Conservation (phyloP, 2,888 invertebrate genomes). For the Lycaena phlaeas region DNA sequence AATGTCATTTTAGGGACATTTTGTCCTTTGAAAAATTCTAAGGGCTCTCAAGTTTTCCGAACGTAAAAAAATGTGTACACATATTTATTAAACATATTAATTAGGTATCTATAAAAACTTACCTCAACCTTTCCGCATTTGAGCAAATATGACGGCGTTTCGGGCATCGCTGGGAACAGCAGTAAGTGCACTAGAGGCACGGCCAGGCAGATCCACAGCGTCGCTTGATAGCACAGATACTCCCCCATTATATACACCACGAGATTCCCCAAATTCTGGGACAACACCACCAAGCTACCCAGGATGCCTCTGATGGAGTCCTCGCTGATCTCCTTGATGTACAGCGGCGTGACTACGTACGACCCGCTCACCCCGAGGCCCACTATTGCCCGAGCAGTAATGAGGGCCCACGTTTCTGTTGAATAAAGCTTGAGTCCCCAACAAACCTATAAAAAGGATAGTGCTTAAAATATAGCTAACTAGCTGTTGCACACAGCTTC, state of each 20-base stretch:
- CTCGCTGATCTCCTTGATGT: constrained; percentile 64
- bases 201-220: constrained; percentile 51
- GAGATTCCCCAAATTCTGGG: constrained; percentile 57
- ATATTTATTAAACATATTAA: neutral
- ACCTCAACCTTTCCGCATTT: constrained; percentile 60
- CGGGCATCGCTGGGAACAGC: constrained; percentile 55
- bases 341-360: constrained; percentile 59
- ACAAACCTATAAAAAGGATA: constrained; percentile 33
- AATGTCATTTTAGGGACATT: no score
- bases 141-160: constrained; percentile 55
- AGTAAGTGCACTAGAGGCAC: constrained; percentile 53
- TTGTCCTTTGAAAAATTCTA: no score
- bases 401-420: constrained; percentile 55
- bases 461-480: neutral
- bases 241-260: constrained; percentile 54
- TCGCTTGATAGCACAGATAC: constrained; percentile 49
- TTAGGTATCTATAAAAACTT: constrained; percentile 18
- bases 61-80: neutral
- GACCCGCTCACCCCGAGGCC: constrained; percentile 56
- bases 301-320: constrained; percentile 55
- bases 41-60: neutral
- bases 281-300: constrained; percentile 53
- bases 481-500: no score
- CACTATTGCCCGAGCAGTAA: constrained; percentile 51
- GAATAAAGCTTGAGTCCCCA: constrained; percentile 59